Percentiles rank a stretch among this genome's conserved stretches.
Conservation (phyloP, 1,140 invertebrate genomes). For the Aethina tumida region DNA sequence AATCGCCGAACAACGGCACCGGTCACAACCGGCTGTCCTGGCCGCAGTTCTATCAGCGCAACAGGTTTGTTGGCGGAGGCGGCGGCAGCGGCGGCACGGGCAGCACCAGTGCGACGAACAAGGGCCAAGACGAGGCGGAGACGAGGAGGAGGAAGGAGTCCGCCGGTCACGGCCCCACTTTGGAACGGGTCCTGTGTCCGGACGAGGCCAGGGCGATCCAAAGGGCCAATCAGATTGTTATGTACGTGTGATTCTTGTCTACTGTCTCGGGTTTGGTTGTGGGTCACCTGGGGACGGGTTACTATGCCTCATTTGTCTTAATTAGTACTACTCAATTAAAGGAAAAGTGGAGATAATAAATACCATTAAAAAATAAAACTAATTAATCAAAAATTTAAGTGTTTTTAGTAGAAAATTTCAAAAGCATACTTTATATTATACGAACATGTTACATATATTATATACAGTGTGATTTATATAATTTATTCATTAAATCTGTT, state of each 20-base stretch:
- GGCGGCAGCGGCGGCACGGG: background rate
- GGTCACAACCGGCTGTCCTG: conserved; percentile 31
- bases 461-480: no score
- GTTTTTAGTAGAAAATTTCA: no score
- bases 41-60: conserved; percentile 33
- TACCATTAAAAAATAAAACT: no score
- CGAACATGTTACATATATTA: no score
- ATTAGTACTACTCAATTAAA: no score
- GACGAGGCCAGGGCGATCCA: conserved; percentile 70
- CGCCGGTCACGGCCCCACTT: conserved; percentile 26
- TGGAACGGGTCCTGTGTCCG: conserved; percentile 48
- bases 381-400: no score
- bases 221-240: conserved; percentile 73
- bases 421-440: no score
- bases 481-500: no score
- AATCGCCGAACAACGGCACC: conserved; percentile 21
- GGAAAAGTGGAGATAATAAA: no score
- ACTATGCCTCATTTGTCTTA: no score
- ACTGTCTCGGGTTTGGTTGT: background rate
- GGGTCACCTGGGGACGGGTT: background rate
- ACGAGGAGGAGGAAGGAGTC: conserved; percentile 25
- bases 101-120: conserved; percentile 10
- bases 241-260: conserved; percentile 49
- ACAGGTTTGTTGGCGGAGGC: conserved; percentile 11
- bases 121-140: conserved; percentile 18